Evolutionary conservation across 2,113 vertebrate genomes (phyloP).

Genomic region (Myanophis thanlyinensis): DNA sequence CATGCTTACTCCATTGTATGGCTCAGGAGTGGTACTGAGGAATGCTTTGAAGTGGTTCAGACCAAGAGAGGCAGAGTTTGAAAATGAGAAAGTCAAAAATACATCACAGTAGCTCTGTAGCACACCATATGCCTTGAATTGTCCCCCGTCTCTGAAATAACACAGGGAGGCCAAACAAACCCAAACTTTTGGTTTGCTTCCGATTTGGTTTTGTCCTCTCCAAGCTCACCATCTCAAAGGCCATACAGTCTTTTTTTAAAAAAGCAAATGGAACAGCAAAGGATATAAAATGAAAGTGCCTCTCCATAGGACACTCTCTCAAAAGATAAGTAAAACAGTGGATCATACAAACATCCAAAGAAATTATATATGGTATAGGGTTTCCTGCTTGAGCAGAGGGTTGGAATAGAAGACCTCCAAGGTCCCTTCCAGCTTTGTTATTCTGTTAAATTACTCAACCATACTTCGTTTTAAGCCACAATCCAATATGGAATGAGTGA

Average conservation of each 20-base stretch:
- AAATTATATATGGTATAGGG: background rate
- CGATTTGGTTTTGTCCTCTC: background rate
- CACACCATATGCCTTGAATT: background rate
- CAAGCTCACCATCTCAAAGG: background rate
- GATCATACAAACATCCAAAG: background rate
- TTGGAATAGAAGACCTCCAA: background rate
- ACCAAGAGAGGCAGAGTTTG: background rate
- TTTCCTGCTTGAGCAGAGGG: background rate
- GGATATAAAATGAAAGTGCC: background rate
- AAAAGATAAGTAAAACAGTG: background rate
- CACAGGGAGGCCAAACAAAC: background rate
- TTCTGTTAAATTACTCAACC: background rate
- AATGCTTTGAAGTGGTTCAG: slow-evolving; percentile 10
- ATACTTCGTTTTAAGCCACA: background rate
- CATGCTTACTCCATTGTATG: background rate
- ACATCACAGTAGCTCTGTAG: background rate
- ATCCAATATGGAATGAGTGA: background rate
- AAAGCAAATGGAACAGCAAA: background rate
- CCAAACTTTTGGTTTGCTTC: background rate
- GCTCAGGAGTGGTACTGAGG: background rate
- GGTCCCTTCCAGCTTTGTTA: background rate
- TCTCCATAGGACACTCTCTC: background rate
- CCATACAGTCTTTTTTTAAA: background rate
- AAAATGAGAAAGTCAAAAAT: background rate
- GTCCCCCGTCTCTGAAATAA: background rate